Base-by-base conservation (phyloP, 2,797 vertebrate species). In the Phalanger gymnotis region DNA sequence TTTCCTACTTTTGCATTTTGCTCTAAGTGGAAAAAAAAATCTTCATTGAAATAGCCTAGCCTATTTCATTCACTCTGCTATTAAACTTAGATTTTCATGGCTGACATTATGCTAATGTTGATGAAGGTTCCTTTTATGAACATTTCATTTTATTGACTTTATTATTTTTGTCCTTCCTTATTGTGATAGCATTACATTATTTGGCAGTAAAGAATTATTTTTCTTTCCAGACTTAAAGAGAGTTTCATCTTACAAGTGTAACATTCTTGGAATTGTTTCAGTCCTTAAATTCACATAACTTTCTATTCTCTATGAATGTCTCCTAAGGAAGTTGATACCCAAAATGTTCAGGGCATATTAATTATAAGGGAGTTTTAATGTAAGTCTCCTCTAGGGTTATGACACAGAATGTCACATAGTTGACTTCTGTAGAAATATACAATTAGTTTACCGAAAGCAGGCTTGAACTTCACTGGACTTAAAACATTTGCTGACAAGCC, bases 401-500 rank as follows among this genome's bases (percentile, higher is more conserved):
- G n/a, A 53, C 30, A 25, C 97, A 91, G 61, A 97, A 96, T 97
- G 96, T 98, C 95, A 92, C 96, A 96, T 92, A 96, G 56, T 81
- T 95, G 94, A 97, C 97, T 98, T 96, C 97, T 96, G 91, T 93
- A 97, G 95, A 96, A 97, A 98, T 98, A 98, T 97, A 92, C 94
- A 97, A 97, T 97, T 98, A 97, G 92, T 97, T 97, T 98, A 97
- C 96, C 98, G 98, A 98, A 99, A 97, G 97, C 97, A 98, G 98
- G 97, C 98, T 98, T 98, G 98, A 98, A 99, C 99, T 98, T 98
- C 98, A 96, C 98, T 98, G 98, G 98, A 98, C 98, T 96, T 97
- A 98, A 81, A 99, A 99, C 98, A 98, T 99, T 99, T 99, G 98
- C 98, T 99, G 99, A 99, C 98, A 99, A 99, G 98, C 97, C 98